These are phyloP conservation scores for Bombylius discolor DNA, from an alignment of 2,888 invertebrate species.

Conservation along the genomic window DNA sequence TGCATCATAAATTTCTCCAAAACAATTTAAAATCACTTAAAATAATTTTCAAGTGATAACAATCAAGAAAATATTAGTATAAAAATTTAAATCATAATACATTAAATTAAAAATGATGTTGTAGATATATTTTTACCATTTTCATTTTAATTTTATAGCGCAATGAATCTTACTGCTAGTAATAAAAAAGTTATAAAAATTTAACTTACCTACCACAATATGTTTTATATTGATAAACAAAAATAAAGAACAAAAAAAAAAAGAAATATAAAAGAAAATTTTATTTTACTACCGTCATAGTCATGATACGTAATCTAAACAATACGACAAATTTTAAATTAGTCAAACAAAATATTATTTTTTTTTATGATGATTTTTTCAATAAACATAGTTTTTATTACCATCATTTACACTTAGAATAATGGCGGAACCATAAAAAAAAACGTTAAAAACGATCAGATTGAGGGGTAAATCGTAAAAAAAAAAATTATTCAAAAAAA, in stretches of 20 bases:
- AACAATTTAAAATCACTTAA: too few species aligned
- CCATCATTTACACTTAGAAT: constrained; percentile 22
- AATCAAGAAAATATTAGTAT: too few species aligned
- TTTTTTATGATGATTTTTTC: constrained; percentile 2
- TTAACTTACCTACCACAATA: background rate
- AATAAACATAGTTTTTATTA: constrained; percentile 20
- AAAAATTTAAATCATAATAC: too few species aligned
- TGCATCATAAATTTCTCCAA: too few species aligned
- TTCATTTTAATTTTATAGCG: too few species aligned
- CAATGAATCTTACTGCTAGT: background rate
- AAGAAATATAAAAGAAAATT: too few species aligned
- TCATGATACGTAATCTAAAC: background rate
- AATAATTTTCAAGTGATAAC: too few species aligned
- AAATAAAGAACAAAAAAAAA: too few species aligned
- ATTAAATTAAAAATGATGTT: too few species aligned
- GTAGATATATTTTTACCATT: too few species aligned
- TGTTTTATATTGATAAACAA: background rate
- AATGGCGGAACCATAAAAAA: constrained; percentile 22
- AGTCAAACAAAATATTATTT: background rate
- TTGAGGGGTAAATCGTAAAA: background rate
- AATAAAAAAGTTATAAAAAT: background rate
- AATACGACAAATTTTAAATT: background rate
- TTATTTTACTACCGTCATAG: background rate
- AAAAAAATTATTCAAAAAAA: background rate
- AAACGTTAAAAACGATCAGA: background rate